phyloP scores from a whole-genome alignment of 2,888 invertebrate genomes.

The Scaptomyza cyrtandrae region DNA sequence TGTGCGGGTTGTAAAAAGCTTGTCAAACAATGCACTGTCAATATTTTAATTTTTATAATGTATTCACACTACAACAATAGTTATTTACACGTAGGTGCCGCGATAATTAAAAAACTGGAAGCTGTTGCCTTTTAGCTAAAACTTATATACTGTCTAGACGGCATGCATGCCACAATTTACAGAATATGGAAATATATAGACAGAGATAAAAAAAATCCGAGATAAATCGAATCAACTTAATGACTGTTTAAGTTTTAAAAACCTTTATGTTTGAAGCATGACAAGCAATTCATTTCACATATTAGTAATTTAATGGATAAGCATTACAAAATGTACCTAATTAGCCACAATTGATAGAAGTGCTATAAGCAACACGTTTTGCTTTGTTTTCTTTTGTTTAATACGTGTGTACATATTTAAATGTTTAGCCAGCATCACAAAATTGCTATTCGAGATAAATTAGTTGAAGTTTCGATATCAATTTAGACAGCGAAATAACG shows the following conservation, averaged over 20 bases:
- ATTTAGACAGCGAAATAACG: conserved; percentile 28
- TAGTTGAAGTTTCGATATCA: conserved; percentile 24
- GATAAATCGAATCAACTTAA: background rate
- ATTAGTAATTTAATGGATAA: background rate
- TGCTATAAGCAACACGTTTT: background rate
- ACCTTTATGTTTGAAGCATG: background rate
- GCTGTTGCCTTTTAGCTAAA: conserved; percentile 18
- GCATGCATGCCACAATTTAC: background rate
- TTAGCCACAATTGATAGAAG: background rate
- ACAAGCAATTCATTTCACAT: background rate
- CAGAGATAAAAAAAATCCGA: too few species aligned
- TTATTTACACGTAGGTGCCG: conserved; percentile 38
- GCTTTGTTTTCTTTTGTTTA: too few species aligned
- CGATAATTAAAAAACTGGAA: conserved; percentile 28
- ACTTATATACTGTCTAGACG: background rate
- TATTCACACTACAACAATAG: conserved; percentile 23
- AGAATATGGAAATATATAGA: too few species aligned
- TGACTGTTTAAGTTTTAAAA: background rate
- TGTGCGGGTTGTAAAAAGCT: background rate
- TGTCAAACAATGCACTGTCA: conserved; percentile 1
- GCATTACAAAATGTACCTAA: background rate
- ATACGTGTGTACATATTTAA: too few species aligned
- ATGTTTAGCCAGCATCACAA: background rate
- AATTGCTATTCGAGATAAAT: conserved; percentile 13
- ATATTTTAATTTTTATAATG: conserved; percentile 11